phyloP scores from a whole-genome alignment of 2,113 vertebrate species.

The Gasterosteus nipponicus region DNA sequence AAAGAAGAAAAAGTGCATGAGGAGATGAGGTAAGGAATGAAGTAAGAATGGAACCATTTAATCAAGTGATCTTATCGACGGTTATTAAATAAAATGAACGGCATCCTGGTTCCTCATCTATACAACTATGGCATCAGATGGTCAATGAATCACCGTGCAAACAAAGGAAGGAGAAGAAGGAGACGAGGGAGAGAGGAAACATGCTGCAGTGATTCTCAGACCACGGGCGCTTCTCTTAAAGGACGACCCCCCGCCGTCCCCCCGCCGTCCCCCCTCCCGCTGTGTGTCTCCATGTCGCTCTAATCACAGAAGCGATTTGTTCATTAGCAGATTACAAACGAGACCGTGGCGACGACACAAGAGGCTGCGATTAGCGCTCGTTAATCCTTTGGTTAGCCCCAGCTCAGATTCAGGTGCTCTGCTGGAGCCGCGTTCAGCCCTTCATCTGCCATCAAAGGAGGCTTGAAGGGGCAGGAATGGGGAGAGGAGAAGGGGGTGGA shows the following conservation, averaged over 20 bases:
- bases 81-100: too few relatives aligned
- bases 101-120: too few relatives aligned
- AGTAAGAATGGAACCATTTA: too few relatives aligned
- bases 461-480: conserved; percentile 13
- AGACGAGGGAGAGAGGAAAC: too few relatives aligned
- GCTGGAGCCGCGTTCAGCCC: background rate
- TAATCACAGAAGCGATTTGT: conserved; percentile 96
- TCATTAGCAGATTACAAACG: conserved; percentile 98
- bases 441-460: conserved; percentile 83
- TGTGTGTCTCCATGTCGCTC: background rate
- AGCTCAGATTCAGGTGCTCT: conserved; percentile 63
- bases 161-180: too few relatives aligned
- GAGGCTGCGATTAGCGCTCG: conserved; percentile 86
- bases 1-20: too few relatives aligned
- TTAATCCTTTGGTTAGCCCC: conserved; percentile 92
- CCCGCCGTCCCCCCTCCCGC: conserved; percentile 7
- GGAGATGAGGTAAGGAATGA: too few relatives aligned
- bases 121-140: too few relatives aligned
- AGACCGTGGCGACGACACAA: conserved; percentile 86
- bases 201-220: too few relatives aligned
- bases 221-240: too few relatives aligned
- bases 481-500: conserved; percentile 75
- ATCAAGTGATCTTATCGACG: too few relatives aligned
- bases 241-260: background rate
- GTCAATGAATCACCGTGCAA: too few relatives aligned